Evolutionary conservation across 2,113 vertebrate genomes (phyloP), one percentile per base, ranked within the genome.

Genomic region (Lamprotornis superbus): DNA sequence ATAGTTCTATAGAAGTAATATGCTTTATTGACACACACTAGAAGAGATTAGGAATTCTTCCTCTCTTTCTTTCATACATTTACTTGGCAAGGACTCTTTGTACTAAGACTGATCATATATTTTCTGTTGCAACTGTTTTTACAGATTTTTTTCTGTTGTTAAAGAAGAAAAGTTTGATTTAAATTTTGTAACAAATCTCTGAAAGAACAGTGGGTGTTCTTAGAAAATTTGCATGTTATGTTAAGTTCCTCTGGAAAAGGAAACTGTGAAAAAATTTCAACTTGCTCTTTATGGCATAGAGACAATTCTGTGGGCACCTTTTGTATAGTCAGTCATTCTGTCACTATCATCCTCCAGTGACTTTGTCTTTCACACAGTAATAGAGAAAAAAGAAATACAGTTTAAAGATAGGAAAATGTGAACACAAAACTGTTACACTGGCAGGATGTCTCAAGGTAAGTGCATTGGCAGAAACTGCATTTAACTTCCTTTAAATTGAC

Each of bases 271-370:
- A 81, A 93, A 88, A 53, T 16, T 95, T 86, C 44, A 37, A 8
- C 40, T 89, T 78, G 7, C 31, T 94, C 31, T 91, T 95, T 68
- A 40, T 79, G 73, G 27, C 74, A 82, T 12, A 71, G 47, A 83
- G n/a, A 77, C 23, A 79, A 23, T 68, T 94, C 44, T 95, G 49
- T 61, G 57, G 64, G n/a, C 42, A 83, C 3, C 71, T 83, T 95
- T 91, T 91, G 52, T 96, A 35, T 31, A 95, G 94, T 95, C 84
- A 90, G 31, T 96, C 86, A 93, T 78, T 82, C 89, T 96, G 92
- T 91, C 87, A 80, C 60, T 74, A 63, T 74, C 82, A 86, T 77
- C 40, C 86, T 92, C 53, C 73, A 75, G 80, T 71, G 89, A 94
- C 80, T 97, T 93, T 94, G 88, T 92, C 93, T 96, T 96, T 94